A percentile compares a stretch with the other conserved stretches of the same genome.
These are phyloP conservation scores for Labia minor DNA, from an alignment of 2,888 invertebrate species.

Conservation along the genomic window DNA sequence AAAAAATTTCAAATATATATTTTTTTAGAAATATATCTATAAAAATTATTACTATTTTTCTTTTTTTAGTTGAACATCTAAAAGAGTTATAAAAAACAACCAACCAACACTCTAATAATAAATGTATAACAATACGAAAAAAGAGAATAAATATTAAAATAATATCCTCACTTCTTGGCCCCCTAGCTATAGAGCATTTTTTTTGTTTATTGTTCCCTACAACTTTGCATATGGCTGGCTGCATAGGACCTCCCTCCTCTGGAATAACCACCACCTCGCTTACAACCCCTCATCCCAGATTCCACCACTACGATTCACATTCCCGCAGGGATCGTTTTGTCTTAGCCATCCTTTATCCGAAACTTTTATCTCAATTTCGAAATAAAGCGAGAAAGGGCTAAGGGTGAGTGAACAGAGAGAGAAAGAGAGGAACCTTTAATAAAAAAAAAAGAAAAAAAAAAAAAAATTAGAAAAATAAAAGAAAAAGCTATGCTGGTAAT, in stretches of 20 bases:
- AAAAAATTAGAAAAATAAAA: neutral
- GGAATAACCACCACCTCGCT: no score
- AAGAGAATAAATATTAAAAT: neutral
- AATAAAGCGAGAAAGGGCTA: no score
- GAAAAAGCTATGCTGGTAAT: neutral
- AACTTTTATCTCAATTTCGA: neutral
- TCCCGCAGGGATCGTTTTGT: neutral
- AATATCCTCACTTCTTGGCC: neutral
- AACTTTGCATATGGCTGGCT: neutral
- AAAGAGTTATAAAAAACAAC: no score
- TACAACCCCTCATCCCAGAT: no score
- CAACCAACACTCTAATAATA: neutral
- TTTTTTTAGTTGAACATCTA: no score
- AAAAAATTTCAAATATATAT: no score
- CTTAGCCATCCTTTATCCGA: neutral
- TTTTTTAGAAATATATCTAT: no score
- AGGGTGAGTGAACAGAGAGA: no score
- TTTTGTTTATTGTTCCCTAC: neutral
- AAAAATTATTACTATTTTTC: no score
- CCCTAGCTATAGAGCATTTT: neutral
- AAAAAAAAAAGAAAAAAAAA: neutral
- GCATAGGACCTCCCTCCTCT: neutral
- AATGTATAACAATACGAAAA: neutral
- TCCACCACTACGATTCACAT: neutral
- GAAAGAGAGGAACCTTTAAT: no score